Conservation (phyloP, 2,888 invertebrate species). For the Campaea margaritaria region DNA sequence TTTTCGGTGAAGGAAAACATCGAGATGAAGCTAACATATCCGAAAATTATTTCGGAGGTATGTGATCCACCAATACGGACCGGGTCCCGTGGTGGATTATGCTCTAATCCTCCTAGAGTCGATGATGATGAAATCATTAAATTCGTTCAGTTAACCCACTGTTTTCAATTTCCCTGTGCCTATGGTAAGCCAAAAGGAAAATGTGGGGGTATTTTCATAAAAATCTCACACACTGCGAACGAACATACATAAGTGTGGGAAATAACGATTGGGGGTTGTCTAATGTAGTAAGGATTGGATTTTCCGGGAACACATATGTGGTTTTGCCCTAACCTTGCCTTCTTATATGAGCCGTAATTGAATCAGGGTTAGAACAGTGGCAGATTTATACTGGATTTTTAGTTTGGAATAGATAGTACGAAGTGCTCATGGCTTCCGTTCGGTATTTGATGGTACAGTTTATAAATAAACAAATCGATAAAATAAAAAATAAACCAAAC, state of each 20-base stretch:
- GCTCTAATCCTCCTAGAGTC: too few species aligned
- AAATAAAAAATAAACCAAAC: too few species aligned
- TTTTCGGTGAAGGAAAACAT: too few species aligned
- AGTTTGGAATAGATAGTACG: background rate
- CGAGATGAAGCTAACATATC: too few species aligned
- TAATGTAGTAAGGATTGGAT: constrained; percentile 22
- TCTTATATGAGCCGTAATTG: constrained; percentile 4
- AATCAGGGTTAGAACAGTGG: background rate
- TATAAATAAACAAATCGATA: too few species aligned
- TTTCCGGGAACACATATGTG: constrained; percentile 7
- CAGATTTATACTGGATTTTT: background rate
- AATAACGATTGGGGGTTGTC: constrained; percentile 19
- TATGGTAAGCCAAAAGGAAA: constrained; percentile 36
- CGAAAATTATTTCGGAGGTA: too few species aligned
- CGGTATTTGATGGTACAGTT: background rate
- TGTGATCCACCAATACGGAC: too few species aligned
- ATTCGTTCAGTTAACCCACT: constrained; percentile 4
- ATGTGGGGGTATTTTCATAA: constrained; percentile 38
- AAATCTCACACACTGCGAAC: constrained; percentile 23
- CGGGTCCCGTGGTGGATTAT: too few species aligned
- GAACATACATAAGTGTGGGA: constrained; percentile 6
- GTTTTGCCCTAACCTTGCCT: constrained; percentile 2
- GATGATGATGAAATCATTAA: too few species aligned
- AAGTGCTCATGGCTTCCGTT: background rate
- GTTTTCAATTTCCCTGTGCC: background rate